Evolutionary conservation across 2,113 vertebrate species (phyloP).

Genomic region (Mesocricetus auratus): DNA sequence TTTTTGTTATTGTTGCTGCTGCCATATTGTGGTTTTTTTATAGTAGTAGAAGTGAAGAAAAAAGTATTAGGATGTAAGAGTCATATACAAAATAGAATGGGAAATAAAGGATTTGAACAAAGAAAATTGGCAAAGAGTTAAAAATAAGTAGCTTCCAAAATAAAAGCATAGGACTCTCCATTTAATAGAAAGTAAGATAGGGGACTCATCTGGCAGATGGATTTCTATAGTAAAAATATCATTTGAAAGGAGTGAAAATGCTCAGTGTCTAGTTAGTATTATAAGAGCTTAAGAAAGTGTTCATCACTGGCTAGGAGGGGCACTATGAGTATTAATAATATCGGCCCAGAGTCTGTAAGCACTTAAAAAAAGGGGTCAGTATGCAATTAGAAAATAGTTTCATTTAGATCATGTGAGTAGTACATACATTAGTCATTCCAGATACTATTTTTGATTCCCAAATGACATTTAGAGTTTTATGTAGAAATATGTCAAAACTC

Average conservation of each 20-base stretch:
- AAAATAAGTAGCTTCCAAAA: background rate
- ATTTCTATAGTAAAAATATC: slow-evolving; percentile 41
- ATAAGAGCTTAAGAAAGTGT: background rate
- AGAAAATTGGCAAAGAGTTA: background rate
- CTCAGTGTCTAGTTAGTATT: background rate
- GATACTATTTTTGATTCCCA: slow-evolving; percentile 37
- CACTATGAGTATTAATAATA: background rate
- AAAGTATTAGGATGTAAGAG: background rate
- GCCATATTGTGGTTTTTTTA: background rate
- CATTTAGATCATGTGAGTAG: background rate
- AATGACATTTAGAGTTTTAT: slow-evolving; percentile 40
- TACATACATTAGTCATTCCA: slow-evolving; percentile 36
- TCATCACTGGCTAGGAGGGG: background rate
- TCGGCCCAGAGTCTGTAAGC: background rate
- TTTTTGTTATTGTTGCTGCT: background rate
- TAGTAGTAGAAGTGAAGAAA: background rate
- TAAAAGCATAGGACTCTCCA: background rate
- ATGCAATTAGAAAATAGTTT: slow-evolving; percentile 43
- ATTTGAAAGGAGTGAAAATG: background rate
- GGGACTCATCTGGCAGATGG: background rate
- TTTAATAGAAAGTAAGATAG: slow-evolving; percentile 18
- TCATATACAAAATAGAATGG: slow-evolving; percentile 17
- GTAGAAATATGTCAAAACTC: slow-evolving; percentile 51
- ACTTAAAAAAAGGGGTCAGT: background rate
- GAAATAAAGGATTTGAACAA: background rate